phyloP scores from a whole-genome alignment of 2,797 vertebrate species.

The Ptychobarbus kaznakovi region DNA sequence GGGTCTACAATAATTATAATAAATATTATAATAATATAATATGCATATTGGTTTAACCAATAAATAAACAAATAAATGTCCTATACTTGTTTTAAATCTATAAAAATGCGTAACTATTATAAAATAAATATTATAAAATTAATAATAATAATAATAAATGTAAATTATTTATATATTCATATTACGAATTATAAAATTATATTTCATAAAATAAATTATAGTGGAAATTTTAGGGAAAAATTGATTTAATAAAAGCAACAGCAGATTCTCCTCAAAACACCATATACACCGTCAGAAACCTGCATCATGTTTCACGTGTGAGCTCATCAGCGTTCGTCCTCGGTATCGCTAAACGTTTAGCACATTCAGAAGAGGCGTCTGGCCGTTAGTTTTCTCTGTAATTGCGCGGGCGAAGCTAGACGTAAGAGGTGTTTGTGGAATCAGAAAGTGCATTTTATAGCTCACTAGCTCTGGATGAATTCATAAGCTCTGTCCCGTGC shows the following conservation, averaged over 20 bases:
- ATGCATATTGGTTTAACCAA: too few species aligned
- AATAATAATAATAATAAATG: too few species aligned
- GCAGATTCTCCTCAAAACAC: not conserved
- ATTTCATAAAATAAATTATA: too few species aligned
- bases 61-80: too few species aligned
- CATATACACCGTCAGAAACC: not conserved
- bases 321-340: not conserved
- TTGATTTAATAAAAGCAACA: not conserved
- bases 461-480: conserved; percentile 79
- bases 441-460: conserved; percentile 79
- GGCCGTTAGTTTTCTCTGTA: conserved; percentile 62
- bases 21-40: too few species aligned
- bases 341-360: not conserved
- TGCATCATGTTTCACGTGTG: not conserved
- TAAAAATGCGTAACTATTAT: too few species aligned
- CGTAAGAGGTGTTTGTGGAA: conserved; percentile 71
- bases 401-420: conserved; percentile 68
- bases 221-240: too few species aligned
- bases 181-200: too few species aligned
- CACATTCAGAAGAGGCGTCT: conserved; percentile 34
- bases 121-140: too few species aligned
- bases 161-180: too few species aligned
- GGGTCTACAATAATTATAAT: too few species aligned
- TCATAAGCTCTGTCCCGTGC: conserved; percentile 69
- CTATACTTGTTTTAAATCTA: too few species aligned